These are phyloP conservation scores for Xanthorhoe designata DNA, from an alignment of 2,888 invertebrate species.

Conservation along the genomic window DNA sequence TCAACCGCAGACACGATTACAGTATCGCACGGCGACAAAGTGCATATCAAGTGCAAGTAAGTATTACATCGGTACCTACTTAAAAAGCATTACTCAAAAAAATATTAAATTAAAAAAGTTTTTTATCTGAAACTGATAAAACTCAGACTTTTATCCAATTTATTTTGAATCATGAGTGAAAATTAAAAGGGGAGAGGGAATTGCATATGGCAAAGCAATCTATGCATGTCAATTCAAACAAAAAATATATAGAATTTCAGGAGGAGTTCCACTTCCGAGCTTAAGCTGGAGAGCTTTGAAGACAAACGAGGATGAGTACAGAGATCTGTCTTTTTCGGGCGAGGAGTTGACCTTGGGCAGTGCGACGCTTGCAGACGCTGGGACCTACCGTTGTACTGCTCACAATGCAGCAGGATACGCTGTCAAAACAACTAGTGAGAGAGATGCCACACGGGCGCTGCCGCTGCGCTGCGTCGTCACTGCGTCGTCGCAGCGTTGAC, in stretches of 20 bases:
- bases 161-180: too few relatives aligned
- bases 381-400: constrained; percentile 25
- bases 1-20: background rate
- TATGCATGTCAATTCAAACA: too few relatives aligned
- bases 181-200: too few relatives aligned
- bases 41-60: constrained; percentile 23
- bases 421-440: constrained; percentile 10
- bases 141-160: too few relatives aligned
- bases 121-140: too few relatives aligned
- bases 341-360: constrained; percentile 17
- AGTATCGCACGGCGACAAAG: constrained; percentile 2
- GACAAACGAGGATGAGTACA: constrained; percentile 1
- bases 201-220: too few relatives aligned
- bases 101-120: too few relatives aligned
- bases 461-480: too few relatives aligned
- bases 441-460: background rate
- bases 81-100: too few relatives aligned
- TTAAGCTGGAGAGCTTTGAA: constrained; percentile 20
- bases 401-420: constrained; percentile 5
- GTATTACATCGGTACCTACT: background rate
- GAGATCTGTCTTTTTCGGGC: background rate
- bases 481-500: too few relatives aligned
- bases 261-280: constrained; percentile 20
- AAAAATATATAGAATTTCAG: constrained; percentile 9
- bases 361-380: constrained; percentile 12